phyloP scores from a whole-genome alignment of 2,888 invertebrate species.

The Scaptomyza reducta region DNA sequence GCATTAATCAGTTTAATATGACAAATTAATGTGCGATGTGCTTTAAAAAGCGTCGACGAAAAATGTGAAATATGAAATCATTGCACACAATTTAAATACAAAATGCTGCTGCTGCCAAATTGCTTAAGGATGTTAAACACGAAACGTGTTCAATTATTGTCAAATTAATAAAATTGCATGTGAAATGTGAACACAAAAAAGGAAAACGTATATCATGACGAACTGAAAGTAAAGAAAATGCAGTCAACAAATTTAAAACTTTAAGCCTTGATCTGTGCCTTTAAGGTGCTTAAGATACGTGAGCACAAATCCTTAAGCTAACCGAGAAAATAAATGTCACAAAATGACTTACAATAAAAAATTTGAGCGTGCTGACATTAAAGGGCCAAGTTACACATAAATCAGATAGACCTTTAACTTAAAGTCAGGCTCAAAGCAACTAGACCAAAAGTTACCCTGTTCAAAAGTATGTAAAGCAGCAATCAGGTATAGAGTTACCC shows the following conservation, averaged over 20 bases:
- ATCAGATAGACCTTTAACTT: slow-evolving; percentile 46
- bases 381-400: slow-evolving; percentile 37
- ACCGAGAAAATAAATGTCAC: slow-evolving; percentile 38
- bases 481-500: too few relatives aligned
- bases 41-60: slow-evolving; percentile 22
- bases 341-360: slow-evolving; percentile 34
- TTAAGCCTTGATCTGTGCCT: slow-evolving; percentile 5
- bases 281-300: slow-evolving; percentile 9
- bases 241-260: neutral
- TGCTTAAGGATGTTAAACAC: slow-evolving; percentile 7
- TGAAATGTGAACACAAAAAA: neutral
- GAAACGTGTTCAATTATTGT: slow-evolving; percentile 9
- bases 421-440: neutral
- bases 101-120: neutral
- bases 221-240: neutral
- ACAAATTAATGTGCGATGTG: slow-evolving; percentile 62
- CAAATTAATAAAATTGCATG: slow-evolving; percentile 15
- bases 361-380: slow-evolving; percentile 37
- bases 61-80: neutral
- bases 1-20: slow-evolving; percentile 74
- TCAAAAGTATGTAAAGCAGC: too few relatives aligned
- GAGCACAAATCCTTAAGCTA: slow-evolving; percentile 26
- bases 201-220: neutral
- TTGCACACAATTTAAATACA: neutral
- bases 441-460: slow-evolving; percentile 7